Conservation (phyloP, 2,888 invertebrate species). For the Melanophora roralis region DNA sequence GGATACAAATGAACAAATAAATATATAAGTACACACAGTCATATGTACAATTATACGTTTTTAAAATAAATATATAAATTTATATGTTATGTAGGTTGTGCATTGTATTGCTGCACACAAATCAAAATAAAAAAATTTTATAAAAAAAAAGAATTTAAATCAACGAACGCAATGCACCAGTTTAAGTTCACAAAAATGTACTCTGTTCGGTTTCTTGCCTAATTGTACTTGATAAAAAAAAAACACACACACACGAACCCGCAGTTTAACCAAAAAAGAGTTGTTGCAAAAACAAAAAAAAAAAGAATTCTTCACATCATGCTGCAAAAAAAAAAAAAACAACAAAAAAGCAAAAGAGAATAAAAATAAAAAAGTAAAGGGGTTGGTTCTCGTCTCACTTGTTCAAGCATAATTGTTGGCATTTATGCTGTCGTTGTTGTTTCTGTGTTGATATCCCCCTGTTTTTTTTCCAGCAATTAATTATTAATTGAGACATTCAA, state of each 20-base stretch:
- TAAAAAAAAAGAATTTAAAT: constrained; percentile 5
- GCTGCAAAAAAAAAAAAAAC: background rate
- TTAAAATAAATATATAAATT: too few relatives aligned
- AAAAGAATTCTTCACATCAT: background rate
- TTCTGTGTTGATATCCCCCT: constrained; percentile 4
- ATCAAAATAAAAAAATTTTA: constrained; percentile 19
- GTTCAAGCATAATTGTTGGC: constrained; percentile 40
- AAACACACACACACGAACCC: constrained; percentile 26
- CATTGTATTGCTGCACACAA: constrained; percentile 39
- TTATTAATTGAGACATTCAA: constrained; percentile 61
- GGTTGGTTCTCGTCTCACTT: constrained; percentile 25
- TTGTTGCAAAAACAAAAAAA: constrained; percentile 24
- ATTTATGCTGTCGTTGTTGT: constrained; percentile 21
- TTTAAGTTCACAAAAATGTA: constrained; percentile 1
- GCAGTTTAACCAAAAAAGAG: constrained; percentile 11
- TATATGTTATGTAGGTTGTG: background rate
- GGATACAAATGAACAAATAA: constrained; percentile 65
- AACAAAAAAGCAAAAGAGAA: background rate
- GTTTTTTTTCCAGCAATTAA: constrained; percentile 37
- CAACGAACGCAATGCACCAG: constrained; percentile 61
- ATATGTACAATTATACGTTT: too few relatives aligned
- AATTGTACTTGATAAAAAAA: constrained; percentile 20
- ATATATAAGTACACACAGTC: constrained; percentile 21
- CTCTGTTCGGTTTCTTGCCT: background rate
- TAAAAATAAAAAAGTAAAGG: constrained; percentile 34